Evolutionary conservation across 2,113 vertebrate genomes (phyloP).

Genomic region (Numida meleagris): DNA sequence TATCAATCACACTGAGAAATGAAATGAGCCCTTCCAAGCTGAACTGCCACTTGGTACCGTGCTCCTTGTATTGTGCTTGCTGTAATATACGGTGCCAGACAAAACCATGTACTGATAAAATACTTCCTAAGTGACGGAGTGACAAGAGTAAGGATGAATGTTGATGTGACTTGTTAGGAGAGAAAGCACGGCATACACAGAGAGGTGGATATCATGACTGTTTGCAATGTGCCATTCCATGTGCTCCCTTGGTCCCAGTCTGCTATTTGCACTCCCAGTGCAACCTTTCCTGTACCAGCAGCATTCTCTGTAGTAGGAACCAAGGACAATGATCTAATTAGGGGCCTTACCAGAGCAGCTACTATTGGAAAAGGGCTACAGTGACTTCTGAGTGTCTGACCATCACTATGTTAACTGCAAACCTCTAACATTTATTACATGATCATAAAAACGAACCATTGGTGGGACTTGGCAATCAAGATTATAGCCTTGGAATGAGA

Average conservation of each 20-base stretch:
- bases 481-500: background rate
- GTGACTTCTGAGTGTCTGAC: background rate
- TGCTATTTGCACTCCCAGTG: background rate
- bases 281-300: background rate
- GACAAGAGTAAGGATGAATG: background rate
- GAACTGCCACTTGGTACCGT: background rate
- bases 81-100: background rate
- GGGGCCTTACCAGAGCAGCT: background rate
- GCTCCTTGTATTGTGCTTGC: background rate
- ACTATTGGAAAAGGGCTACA: background rate
- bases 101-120: background rate
- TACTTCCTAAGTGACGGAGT: background rate
- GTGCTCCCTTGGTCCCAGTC: background rate
- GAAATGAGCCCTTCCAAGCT: background rate
- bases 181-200: background rate
- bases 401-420: background rate
- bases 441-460: background rate
- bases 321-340: background rate
- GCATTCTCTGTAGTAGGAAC: background rate
- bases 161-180: background rate
- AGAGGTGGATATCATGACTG: background rate
- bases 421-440: background rate
- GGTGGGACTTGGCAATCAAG: background rate
- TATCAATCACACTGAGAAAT: background rate
- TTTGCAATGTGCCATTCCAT: background rate